Evolutionary conservation across 2,888 invertebrate species (phyloP).

Genomic region (Diachrysia chrysitis): DNA sequence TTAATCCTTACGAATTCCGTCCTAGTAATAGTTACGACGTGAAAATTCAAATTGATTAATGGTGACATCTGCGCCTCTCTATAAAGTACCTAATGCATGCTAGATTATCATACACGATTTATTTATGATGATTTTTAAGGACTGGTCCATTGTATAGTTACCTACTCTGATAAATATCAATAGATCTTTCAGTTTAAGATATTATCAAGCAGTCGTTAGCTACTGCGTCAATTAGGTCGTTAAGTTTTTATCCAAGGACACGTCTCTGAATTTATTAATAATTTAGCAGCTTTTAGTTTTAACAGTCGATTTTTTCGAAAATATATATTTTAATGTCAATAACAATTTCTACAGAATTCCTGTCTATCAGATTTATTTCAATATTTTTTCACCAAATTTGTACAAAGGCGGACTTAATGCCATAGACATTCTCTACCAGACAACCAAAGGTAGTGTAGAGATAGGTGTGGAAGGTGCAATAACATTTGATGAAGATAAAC

Average conservation of each 20-base stretch:
- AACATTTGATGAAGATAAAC: too few species aligned
- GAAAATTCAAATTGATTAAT: neutral
- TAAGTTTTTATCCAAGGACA: neutral
- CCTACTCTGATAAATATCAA: neutral
- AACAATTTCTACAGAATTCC: neutral
- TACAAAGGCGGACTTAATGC: too few species aligned
- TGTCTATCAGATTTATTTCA: neutral
- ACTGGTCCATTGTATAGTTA: conserved; percentile 6
- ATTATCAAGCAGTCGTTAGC: neutral
- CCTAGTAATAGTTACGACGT: neutral
- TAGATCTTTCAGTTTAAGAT: neutral
- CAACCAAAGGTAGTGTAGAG: too few species aligned
- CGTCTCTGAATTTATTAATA: neutral
- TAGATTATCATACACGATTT: conserved; percentile 4
- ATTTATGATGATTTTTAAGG: neutral
- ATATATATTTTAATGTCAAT: neutral
- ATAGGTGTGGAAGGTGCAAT: too few species aligned
- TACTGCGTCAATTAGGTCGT: neutral
- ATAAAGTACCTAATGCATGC: conserved; percentile 2
- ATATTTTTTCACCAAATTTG: too few species aligned
- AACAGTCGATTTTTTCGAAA: too few species aligned
- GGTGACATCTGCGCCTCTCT: neutral
- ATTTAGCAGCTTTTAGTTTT: neutral
- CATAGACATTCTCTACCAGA: too few species aligned
- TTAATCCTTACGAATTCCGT: neutral